These are phyloP conservation scores for Sebastes itinus DNA, from an alignment of 2,797 vertebrate genomes.

Conservation along the genomic window DNA sequence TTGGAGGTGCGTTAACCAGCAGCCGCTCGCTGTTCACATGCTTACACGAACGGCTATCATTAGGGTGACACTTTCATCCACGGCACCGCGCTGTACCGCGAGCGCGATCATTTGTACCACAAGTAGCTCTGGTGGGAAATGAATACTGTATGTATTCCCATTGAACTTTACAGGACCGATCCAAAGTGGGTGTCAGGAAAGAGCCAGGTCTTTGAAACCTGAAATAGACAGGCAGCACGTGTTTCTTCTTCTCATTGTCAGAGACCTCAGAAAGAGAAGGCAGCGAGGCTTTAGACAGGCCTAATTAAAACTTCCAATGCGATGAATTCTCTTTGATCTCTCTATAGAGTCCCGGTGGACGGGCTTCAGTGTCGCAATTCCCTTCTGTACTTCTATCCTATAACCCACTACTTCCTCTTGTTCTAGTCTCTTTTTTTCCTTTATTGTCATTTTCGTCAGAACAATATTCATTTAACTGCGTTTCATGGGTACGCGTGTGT, in stretches of 20 bases:
- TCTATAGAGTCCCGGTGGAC: constrained; percentile 36
- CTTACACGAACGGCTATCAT: background rate
- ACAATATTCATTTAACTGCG: constrained; percentile 8
- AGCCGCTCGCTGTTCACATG: background rate
- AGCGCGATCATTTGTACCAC: constrained; percentile 29
- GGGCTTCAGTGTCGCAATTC: constrained; percentile 27
- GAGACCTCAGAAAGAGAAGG: constrained; percentile 41
- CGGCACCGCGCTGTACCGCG: background rate
- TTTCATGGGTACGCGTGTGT: background rate
- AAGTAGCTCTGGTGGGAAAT: constrained; percentile 34
- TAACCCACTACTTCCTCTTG: constrained; percentile 10
- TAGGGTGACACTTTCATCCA: background rate
- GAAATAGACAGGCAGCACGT: constrained; percentile 38
- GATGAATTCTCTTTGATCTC: constrained; percentile 62
- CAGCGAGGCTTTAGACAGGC: constrained; percentile 47
- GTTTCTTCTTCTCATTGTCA: constrained; percentile 49
- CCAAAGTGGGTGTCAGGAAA: constrained; percentile 39
- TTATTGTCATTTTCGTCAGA: constrained; percentile 26
- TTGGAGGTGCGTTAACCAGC: background rate
- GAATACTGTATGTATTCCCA: background rate
- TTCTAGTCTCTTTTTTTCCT: background rate
- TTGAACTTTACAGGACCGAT: constrained; percentile 34
- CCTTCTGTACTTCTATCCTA: constrained; percentile 31
- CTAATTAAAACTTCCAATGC: constrained; percentile 70
- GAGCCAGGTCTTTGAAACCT: constrained; percentile 59